Conservation (phyloP, 92 coral and sea anemone genomes). For the Bergia puertoricense region DNA sequence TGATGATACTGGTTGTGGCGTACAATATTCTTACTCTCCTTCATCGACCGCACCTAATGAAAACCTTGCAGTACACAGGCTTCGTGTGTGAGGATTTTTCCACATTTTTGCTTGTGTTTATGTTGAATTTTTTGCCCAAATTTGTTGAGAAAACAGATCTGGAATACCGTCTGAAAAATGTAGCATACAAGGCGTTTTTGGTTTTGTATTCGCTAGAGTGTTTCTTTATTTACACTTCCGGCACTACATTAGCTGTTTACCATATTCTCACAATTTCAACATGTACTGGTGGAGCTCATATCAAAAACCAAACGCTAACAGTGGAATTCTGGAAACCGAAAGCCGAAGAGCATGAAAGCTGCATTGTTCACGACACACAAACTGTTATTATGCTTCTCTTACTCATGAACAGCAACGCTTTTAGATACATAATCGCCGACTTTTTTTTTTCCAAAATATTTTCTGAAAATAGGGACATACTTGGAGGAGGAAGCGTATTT, state of each 20-base stretch:
- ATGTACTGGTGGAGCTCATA: background rate
- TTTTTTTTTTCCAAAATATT: too few species aligned
- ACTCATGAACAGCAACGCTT: too few species aligned
- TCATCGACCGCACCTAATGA: background rate
- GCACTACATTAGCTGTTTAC: slow-evolving; percentile 48
- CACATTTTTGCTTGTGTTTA: slow-evolving; percentile 42
- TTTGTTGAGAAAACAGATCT: slow-evolving; percentile 26
- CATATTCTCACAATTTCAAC: slow-evolving; percentile 48
- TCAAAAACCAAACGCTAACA: background rate
- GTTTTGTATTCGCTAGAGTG: slow-evolving; percentile 42
- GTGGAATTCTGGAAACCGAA: background rate
- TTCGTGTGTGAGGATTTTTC: slow-evolving; percentile 44
- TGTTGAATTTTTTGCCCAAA: slow-evolving; percentile 37
- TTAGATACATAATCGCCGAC: too few species aligned
- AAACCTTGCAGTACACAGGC: slow-evolving; percentile 14
- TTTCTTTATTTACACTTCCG: slow-evolving; percentile 36
- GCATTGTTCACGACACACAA: too few species aligned
- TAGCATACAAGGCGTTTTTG: slow-evolving; percentile 39
- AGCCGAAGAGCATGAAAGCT: too few species aligned
- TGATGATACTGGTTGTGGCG: slow-evolving; percentile 25
- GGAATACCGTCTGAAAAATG: slow-evolving; percentile 11
- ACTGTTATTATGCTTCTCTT: too few species aligned
- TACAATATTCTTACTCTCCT: slow-evolving; percentile 41
- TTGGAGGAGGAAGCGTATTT: too few species aligned
- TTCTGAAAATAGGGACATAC: too few species aligned